Conservation (phyloP, 2,888 invertebrate species). For the Polydesmus complanatus region DNA sequence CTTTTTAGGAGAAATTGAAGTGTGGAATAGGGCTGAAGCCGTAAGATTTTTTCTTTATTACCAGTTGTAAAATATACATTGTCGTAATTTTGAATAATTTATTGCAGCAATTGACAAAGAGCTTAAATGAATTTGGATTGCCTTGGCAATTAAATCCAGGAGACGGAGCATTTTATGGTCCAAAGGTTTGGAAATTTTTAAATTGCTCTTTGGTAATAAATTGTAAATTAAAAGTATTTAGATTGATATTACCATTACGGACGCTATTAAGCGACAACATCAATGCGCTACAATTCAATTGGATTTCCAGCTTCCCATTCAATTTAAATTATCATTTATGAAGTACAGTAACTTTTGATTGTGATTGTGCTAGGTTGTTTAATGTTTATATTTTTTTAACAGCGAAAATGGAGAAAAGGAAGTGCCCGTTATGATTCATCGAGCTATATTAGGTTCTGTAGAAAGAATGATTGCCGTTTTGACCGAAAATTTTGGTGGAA, state of each 20-base stretch:
- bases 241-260: conserved; percentile 92
- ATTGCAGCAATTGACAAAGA: conserved; percentile 59
- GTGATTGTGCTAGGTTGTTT: no score
- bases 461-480: conserved; percentile 97
- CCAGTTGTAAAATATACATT: background rate
- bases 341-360: conserved; percentile 38
- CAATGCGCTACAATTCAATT: conserved; percentile 98
- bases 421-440: conserved; percentile 92
- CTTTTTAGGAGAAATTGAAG: conserved; percentile 68
- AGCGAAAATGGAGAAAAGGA: conserved; percentile 78
- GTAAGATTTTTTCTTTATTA: conserved; percentile 30
- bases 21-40: conserved; percentile 89
- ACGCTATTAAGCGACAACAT: conserved; percentile 74
- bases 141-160: conserved; percentile 86
- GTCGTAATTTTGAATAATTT: conserved; percentile 1
- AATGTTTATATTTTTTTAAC: no score
- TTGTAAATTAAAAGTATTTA: conserved; percentile 20
- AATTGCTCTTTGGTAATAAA: background rate
- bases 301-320: conserved; percentile 90
- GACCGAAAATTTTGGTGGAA: conserved; percentile 91
- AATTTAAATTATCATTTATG: conserved; percentile 68
- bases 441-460: conserved; percentile 92
- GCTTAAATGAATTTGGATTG: conserved; percentile 68
- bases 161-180: conserved; percentile 98
- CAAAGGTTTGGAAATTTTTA: conserved; percentile 44